phyloP scores from a whole-genome alignment of 2,888 invertebrate genomes.

The Pristionchus exspectatus region DNA sequence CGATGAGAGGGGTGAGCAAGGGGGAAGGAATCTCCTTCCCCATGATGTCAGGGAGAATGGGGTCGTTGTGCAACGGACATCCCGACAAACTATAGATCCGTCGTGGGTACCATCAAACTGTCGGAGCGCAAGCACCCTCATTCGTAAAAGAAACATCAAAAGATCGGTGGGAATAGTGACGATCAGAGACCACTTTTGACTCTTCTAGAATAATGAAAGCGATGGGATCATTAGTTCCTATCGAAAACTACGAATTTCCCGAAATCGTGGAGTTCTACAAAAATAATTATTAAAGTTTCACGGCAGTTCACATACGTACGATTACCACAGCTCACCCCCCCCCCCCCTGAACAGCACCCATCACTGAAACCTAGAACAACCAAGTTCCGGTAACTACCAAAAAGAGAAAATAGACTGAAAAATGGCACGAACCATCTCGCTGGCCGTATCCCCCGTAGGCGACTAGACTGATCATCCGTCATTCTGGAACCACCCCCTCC shows the following conservation, averaged over 20 bases:
- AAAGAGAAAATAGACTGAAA: background rate
- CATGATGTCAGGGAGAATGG: background rate
- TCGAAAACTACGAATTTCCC: no score
- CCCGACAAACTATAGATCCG: constrained; percentile 9
- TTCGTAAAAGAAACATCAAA: background rate
- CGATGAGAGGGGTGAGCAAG: background rate
- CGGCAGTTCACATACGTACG: no score
- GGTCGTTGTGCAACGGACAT: background rate
- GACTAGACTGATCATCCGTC: background rate
- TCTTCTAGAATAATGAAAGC: no score
- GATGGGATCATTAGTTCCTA: no score
- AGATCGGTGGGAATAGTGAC: constrained; percentile 2
- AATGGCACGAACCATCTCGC: background rate
- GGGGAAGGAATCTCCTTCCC: background rate
- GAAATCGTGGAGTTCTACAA: no score
- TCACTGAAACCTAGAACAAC: no score
- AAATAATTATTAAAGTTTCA: no score
- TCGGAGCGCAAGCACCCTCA: background rate
- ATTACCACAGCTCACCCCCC: no score
- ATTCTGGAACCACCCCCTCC: background rate
- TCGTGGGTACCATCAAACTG: background rate
- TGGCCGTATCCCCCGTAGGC: background rate
- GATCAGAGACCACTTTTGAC: background rate
- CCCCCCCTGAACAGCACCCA: no score
- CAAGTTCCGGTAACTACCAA: background rate